phyloP scores from a whole-genome alignment of 2,797 vertebrate species.

The Notoglanidium macrostoma region DNA sequence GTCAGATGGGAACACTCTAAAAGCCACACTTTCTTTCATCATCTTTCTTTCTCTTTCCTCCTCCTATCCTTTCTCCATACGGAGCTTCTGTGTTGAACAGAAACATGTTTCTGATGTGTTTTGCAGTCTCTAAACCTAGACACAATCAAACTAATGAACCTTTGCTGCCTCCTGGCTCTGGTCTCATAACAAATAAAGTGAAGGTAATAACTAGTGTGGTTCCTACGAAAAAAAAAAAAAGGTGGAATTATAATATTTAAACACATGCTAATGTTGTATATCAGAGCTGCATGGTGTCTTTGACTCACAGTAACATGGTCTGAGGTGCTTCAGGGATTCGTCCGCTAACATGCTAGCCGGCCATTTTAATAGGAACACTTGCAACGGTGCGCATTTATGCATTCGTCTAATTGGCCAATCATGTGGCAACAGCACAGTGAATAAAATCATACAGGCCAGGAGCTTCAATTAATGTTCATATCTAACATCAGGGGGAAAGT shows the following conservation, averaged over 20 bases:
- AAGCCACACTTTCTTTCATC: constrained; percentile 55
- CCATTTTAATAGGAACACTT: background rate
- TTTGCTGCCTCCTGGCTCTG: background rate
- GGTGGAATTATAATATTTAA: background rate
- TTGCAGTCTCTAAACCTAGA: background rate
- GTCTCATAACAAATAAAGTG: background rate
- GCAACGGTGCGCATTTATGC: background rate
- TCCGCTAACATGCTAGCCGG: background rate
- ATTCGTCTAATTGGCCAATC: background rate
- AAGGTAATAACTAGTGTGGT: background rate
- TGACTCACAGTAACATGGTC: background rate
- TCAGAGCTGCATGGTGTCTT: background rate
- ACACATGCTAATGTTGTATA: background rate
- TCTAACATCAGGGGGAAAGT: background rate
- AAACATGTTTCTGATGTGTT: constrained; percentile 20
- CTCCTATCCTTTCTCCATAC: background rate
- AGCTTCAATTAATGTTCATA: background rate
- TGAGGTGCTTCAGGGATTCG: background rate
- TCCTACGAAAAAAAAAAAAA: background rate
- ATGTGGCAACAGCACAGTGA: background rate
- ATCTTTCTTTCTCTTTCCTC: constrained; percentile 22
- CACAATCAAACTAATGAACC: constrained; percentile 14
- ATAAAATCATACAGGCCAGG: background rate
- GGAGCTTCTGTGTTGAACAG: constrained; percentile 5
- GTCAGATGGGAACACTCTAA: constrained; percentile 71